Conservation (phyloP, 2,797 vertebrate genomes). For the Leucoraja ocellata region DNA sequence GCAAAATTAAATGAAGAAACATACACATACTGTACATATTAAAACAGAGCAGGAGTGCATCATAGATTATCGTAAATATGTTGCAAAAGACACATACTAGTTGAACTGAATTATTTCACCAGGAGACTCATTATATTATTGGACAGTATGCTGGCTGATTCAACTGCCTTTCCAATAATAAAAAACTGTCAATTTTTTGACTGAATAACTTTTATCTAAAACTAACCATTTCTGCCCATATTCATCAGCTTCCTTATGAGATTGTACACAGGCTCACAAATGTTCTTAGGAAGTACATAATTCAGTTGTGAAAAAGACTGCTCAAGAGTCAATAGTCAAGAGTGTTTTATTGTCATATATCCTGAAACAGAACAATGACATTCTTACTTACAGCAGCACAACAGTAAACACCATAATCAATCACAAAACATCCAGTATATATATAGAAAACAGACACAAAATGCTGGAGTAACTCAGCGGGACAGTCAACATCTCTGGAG, state of each 20-base stretch:
- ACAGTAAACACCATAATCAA: too few species aligned
- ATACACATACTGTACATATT: neutral
- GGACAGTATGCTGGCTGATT: neutral
- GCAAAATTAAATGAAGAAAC: neutral
- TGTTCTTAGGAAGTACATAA: neutral
- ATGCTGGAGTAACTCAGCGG: too few species aligned
- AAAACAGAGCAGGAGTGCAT: neutral
- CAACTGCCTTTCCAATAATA: neutral
- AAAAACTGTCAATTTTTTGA: neutral
- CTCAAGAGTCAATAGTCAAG: too few species aligned
- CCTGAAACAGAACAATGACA: too few species aligned
- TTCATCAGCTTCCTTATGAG: neutral
- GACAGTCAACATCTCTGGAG: too few species aligned
- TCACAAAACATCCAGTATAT: too few species aligned
- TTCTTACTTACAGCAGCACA: too few species aligned
- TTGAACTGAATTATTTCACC: neutral
- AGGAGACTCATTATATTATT: neutral
- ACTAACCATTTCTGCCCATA: neutral
- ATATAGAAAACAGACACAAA: too few species aligned
- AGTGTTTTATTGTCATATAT: too few species aligned
- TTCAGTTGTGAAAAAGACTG: neutral
- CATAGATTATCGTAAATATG: neutral
- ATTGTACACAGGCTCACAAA: neutral
- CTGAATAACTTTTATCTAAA: neutral
- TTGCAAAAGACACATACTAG: neutral